phyloP scores from a whole-genome alignment of 2,113 vertebrate species.

The Cygnus atratus region DNA sequence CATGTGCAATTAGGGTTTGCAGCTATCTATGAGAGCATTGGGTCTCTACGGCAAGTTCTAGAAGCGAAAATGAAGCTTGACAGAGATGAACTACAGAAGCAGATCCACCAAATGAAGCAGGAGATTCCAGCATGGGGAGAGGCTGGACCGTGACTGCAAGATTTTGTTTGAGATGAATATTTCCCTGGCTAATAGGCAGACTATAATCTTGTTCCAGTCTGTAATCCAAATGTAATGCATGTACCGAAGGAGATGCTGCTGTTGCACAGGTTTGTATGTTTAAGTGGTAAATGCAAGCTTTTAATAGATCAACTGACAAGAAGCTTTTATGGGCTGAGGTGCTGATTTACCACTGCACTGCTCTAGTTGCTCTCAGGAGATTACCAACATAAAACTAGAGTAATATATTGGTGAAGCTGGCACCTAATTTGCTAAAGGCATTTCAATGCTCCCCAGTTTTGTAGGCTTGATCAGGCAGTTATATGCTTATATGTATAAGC shows the following conservation, averaged over 20 bases:
- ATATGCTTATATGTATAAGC: background rate
- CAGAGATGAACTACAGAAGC: conserved; percentile 80
- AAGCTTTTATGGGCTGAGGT: background rate
- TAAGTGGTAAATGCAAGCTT: conserved; percentile 5
- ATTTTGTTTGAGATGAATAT: background rate
- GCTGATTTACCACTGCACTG: conserved; percentile 4
- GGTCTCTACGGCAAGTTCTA: conserved; percentile 79
- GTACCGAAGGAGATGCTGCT: conserved; percentile 42
- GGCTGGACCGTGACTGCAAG: background rate
- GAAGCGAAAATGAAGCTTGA: conserved; percentile 83
- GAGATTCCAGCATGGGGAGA: conserved; percentile 66
- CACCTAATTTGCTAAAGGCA: background rate
- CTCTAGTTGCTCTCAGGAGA: conserved; percentile 30
- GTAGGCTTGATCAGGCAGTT: background rate
- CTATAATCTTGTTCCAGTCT: background rate
- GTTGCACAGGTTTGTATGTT: conserved; percentile 29
- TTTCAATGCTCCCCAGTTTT: background rate
- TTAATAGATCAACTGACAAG: background rate
- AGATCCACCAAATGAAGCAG: conserved; percentile 76
- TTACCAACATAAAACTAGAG: conserved; percentile 22
- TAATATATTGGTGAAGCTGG: background rate
- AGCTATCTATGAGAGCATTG: conserved; percentile 82
- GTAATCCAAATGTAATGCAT: conserved; percentile 38
- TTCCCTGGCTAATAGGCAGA: background rate
- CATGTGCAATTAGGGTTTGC: conserved; percentile 74